A percentile compares a stretch with the other conserved stretches of the same genome.
These are phyloP conservation scores for Taurulus bubalis DNA, from an alignment of 2,113 vertebrate genomes.

Conservation along the genomic window DNA sequence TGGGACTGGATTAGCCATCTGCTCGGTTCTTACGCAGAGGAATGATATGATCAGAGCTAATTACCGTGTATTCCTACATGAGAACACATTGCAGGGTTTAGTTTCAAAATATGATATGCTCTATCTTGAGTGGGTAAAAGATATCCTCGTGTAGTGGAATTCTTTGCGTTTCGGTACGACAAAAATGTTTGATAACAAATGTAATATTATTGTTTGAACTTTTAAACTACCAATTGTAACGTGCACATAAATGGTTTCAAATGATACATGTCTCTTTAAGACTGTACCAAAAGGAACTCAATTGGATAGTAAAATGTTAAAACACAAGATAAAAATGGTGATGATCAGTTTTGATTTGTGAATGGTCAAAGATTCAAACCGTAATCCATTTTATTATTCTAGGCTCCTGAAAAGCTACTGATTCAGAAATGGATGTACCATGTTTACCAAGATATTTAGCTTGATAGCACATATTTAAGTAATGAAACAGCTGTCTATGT, in stretches of 20 bases:
- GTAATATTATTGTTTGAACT: not conserved
- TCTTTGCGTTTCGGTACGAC: not conserved
- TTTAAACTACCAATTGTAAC: not conserved
- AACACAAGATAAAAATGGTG: not conserved
- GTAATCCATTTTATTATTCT: not conserved
- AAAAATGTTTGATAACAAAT: conserved; percentile 2
- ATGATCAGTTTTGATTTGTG: not conserved
- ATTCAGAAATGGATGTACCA: not conserved
- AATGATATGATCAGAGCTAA: conserved; percentile 66
- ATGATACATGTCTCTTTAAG: not conserved
- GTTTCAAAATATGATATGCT: conserved; percentile 55
- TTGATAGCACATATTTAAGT: not conserved
- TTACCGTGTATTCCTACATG: conserved; percentile 49
- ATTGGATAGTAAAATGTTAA: not conserved
- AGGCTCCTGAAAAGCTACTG: not conserved
- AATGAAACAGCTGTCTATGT: conserved; percentile 9
- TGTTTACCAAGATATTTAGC: conserved; percentile 12
- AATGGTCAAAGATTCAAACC: not conserved
- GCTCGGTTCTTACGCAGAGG: conserved; percentile 60
- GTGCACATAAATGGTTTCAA: not conserved
- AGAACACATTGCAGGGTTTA: conserved; percentile 42
- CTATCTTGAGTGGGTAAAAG: conserved; percentile 33
- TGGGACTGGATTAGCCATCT: conserved; percentile 81
- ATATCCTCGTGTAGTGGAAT: conserved; percentile 25
- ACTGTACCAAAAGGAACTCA: not conserved